These are phyloP conservation scores for Melopsittacus undulatus DNA, from an alignment of 2,797 vertebrate species.

Conservation along the genomic window DNA sequence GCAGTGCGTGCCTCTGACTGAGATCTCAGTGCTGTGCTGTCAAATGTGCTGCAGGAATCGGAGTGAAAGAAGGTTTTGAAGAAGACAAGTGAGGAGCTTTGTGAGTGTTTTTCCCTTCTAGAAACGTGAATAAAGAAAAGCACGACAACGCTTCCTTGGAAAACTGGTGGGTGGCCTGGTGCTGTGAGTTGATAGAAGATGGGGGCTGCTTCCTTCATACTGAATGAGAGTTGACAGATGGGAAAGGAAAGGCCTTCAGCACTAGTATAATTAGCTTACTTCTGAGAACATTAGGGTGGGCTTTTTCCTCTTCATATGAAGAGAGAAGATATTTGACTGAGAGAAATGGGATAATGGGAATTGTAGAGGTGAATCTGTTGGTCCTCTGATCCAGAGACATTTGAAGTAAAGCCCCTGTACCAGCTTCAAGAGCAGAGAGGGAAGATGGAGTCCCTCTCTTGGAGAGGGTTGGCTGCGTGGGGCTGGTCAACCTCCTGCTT, in stretches of 20 bases:
- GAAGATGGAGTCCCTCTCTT: neutral
- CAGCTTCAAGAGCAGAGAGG: neutral
- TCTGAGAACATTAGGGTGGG: conserved; percentile 5
- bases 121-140: conserved; percentile 27
- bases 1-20: neutral
- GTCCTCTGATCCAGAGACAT: neutral
- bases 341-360: neutral
- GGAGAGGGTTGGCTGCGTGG: neutral
- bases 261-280: conserved; percentile 23
- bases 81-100: neutral
- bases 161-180: conserved; percentile 55
- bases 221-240: conserved; percentile 61
- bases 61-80: neutral
- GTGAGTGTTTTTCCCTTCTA: neutral
- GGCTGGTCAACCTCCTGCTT: neutral
- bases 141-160: neutral
- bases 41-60: neutral
- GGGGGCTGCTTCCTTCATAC: conserved; percentile 21
- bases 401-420: neutral
- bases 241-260: conserved; percentile 53
- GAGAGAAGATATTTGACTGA: neutral
- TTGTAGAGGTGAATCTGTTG: neutral
- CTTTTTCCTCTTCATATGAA: neutral
- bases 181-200: conserved; percentile 33
- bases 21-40: neutral